phyloP scores from a whole-genome alignment of 2,797 vertebrate genomes.

The Enteromius mattozi region DNA sequence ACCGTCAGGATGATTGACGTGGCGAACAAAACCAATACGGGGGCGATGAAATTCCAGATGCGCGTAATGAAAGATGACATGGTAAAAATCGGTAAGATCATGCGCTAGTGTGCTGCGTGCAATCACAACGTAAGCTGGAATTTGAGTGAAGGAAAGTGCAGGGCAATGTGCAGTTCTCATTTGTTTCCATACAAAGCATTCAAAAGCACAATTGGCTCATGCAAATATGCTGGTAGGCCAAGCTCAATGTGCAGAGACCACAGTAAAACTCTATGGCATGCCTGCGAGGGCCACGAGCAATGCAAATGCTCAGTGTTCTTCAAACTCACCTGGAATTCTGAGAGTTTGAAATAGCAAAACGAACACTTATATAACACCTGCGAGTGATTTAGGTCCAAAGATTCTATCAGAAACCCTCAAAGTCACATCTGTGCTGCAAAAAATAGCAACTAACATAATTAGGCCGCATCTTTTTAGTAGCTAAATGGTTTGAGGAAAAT shows the following conservation, averaged over 20 bases:
- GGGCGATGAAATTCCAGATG: conserved; percentile 60
- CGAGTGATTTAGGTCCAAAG: not conserved
- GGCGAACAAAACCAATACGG: conserved; percentile 53
- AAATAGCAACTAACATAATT: not conserved
- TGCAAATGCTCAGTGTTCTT: conserved; percentile 56
- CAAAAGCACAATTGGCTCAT: conserved; percentile 72
- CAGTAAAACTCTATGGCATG: conserved; percentile 52
- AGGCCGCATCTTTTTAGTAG: not conserved
- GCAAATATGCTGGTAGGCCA: conserved; percentile 71
- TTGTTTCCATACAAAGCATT: conserved; percentile 77
- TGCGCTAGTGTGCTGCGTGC: conserved; percentile 15
- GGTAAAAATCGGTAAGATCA: conserved; percentile 27
- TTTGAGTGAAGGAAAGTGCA: conserved; percentile 44
- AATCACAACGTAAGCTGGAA: conserved; percentile 17
- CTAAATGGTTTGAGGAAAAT: not conserved
- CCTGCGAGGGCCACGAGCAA: conserved; percentile 20
- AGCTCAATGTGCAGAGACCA: conserved; percentile 37
- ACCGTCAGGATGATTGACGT: conserved; percentile 55
- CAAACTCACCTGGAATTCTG: conserved; percentile 34
- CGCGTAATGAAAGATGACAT: conserved; percentile 63
- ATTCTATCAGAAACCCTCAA: not conserved
- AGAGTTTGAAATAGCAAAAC: not conserved
- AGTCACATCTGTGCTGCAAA: not conserved
- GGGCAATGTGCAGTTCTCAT: conserved; percentile 67
- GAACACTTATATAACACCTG: not conserved